These are phyloP conservation scores for Syngnathus typhle DNA, from an alignment of 2,113 vertebrate genomes.

Conservation along the genomic window DNA sequence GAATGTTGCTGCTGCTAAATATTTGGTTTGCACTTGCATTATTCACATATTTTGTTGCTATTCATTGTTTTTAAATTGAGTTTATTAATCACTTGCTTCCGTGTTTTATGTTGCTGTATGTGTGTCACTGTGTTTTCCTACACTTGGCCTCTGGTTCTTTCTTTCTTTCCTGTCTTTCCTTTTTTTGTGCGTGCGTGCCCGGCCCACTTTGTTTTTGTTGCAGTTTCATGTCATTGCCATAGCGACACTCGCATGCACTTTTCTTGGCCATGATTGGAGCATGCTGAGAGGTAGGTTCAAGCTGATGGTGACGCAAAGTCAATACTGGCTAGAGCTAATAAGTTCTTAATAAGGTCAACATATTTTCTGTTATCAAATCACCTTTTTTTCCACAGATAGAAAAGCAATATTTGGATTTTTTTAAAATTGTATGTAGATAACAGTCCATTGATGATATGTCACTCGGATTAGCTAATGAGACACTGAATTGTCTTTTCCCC, in stretches of 20 bases:
- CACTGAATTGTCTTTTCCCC: not conserved
- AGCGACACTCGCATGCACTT: conserved; percentile 72
- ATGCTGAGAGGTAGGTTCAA: conserved; percentile 69
- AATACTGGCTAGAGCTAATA: not conserved
- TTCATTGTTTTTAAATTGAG: conserved; percentile 57
- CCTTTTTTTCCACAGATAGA: not conserved
- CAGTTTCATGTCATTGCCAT: conserved; percentile 77
- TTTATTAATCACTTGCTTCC: conserved; percentile 61
- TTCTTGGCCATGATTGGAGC: conserved; percentile 69
- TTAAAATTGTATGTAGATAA: too few relatives aligned
- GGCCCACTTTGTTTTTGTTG: conserved; percentile 68
- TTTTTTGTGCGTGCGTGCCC: conserved; percentile 62
- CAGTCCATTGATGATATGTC: too few relatives aligned
- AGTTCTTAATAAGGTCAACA: not conserved
- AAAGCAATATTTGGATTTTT: not conserved
- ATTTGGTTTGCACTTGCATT: conserved; percentile 51
- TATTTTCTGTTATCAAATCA: not conserved
- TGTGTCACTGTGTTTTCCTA: conserved; percentile 52
- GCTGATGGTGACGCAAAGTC: conserved; percentile 29
- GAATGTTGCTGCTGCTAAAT: conserved; percentile 21
- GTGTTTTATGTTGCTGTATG: conserved; percentile 58
- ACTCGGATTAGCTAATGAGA: not conserved
- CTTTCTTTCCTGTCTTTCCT: conserved; percentile 17
- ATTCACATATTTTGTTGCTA: conserved; percentile 50
- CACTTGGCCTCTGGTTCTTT: conserved; percentile 45